Percentiles rank a stretch among this genome's conserved stretches.
These are phyloP conservation scores for Hirtodrosophila histrioides DNA, from an alignment of 2,888 invertebrate genomes.

Conservation along the genomic window DNA sequence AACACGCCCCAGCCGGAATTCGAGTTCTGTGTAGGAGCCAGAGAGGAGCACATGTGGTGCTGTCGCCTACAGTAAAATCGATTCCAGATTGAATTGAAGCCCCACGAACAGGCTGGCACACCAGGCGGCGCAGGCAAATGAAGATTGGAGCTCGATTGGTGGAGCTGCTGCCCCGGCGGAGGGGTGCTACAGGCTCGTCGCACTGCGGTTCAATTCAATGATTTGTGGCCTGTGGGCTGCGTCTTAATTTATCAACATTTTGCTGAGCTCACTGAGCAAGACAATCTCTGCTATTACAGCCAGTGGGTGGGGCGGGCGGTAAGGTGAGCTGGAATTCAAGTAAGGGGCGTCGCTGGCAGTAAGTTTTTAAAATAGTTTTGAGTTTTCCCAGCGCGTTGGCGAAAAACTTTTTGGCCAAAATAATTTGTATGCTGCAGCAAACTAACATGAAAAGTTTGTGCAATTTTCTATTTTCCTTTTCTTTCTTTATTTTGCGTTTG, in stretches of 20 bases:
- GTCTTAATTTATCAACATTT: conserved; percentile 75
- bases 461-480: conserved; percentile 35
- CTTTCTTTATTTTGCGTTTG: neutral
- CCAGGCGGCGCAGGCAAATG: conserved; percentile 26
- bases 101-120: conserved; percentile 2
- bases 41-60: conserved; percentile 38
- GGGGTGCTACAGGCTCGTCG: conserved; percentile 37
- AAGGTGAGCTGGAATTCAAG: conserved; percentile 1
- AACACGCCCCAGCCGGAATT: conserved; percentile 5
- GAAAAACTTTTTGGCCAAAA: conserved; percentile 62
- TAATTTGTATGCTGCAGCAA: conserved; percentile 74
- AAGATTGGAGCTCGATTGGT: conserved; percentile 33
- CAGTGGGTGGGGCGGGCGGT: conserved; percentile 7
- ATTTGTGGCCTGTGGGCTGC: conserved; percentile 67
- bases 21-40: conserved; percentile 8
- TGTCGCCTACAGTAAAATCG: conserved; percentile 64
- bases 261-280: conserved; percentile 51
- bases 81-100: conserved; percentile 56
- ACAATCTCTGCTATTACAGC: conserved; percentile 57
- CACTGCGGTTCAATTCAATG: conserved; percentile 72
- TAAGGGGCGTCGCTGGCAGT: conserved; percentile 7
- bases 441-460: conserved; percentile 60
- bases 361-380: conserved; percentile 63
- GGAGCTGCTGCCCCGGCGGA: conserved; percentile 10
- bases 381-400: conserved; percentile 24